Evolutionary conservation across 1,140 invertebrate species (phyloP).

Genomic region (Octopus bimaculoides): DNA sequence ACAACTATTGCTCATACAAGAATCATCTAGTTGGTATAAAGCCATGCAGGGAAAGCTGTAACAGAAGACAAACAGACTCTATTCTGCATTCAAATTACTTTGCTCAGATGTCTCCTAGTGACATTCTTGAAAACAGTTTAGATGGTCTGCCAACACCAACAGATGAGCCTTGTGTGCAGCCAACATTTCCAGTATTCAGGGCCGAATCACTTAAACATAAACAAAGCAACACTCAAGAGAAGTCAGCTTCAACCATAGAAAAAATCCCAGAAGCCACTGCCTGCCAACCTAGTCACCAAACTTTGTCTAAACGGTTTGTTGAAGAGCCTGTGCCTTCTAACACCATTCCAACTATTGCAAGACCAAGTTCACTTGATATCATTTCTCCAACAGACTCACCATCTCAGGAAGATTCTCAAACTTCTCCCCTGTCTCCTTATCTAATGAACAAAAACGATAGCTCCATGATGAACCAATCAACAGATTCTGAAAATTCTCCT

Average conservation of each 20-base stretch:
- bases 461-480: not conserved
- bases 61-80: slow-evolving; percentile 49
- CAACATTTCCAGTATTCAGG: slow-evolving; percentile 24
- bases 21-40: not conserved
- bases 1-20: not conserved
- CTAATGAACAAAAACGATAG: not conserved
- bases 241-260: no score
- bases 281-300: no score
- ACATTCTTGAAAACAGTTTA: slow-evolving; percentile 42
- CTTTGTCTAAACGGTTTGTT: no score
- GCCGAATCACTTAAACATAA: not conserved
- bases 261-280: no score
- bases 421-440: slow-evolving; percentile 10
- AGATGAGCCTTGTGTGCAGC: slow-evolving; percentile 44
- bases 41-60: slow-evolving; percentile 25
- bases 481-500: not conserved
- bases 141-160: slow-evolving; percentile 39
- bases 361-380: not conserved
- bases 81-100: slow-evolving; percentile 40
- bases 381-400: not conserved
- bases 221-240: not conserved
- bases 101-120: slow-evolving; percentile 45
- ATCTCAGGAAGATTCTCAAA: slow-evolving; percentile 7
- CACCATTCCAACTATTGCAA: not conserved
- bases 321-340: not conserved